Percentiles rank a stretch among this genome's conserved stretches.
Conservation (phyloP, 2,888 invertebrate genomes). For the Chrysopilus asiliformis region DNA sequence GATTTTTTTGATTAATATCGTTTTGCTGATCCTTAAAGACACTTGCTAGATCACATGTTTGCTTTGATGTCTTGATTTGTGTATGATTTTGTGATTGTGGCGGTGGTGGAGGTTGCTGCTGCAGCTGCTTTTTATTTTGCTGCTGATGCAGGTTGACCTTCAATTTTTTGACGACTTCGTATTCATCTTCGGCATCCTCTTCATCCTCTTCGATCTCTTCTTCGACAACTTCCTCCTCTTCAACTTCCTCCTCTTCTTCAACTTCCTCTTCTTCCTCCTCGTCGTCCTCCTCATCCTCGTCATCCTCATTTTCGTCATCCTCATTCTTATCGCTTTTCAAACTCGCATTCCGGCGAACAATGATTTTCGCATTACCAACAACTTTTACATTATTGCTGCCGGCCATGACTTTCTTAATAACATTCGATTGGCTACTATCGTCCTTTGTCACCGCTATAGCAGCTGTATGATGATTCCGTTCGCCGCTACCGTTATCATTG, state of each 20-base stretch:
- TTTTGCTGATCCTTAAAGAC: no score
- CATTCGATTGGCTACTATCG: background rate
- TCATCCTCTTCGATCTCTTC: background rate
- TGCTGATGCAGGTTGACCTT: no score
- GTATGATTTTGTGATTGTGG: no score
- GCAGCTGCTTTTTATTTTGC: no score
- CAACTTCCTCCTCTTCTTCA: slow-evolving; percentile 13
- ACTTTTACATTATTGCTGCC: slow-evolving; percentile 2
- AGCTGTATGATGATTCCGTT: background rate
- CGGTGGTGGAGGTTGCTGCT: no score
- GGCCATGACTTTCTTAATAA: slow-evolving; percentile 12
- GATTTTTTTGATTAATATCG: no score
- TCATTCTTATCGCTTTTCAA: slow-evolving; percentile 7
- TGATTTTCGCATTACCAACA: background rate
- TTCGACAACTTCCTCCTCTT: slow-evolving; percentile 6
- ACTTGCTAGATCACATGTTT: background rate
- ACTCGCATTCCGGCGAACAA: no score
- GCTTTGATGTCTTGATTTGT: slow-evolving; percentile 2
- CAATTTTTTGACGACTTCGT: no score
- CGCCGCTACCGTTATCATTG: no score
- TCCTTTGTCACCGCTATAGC: background rate
- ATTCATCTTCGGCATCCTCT: background rate
- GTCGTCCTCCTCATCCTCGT: slow-evolving; percentile 11
- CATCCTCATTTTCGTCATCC: slow-evolving; percentile 12
- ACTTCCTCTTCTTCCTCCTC: slow-evolving; percentile 13